phyloP scores from a whole-genome alignment of 2,797 vertebrate species.

The Sebastes hubbsi region DNA sequence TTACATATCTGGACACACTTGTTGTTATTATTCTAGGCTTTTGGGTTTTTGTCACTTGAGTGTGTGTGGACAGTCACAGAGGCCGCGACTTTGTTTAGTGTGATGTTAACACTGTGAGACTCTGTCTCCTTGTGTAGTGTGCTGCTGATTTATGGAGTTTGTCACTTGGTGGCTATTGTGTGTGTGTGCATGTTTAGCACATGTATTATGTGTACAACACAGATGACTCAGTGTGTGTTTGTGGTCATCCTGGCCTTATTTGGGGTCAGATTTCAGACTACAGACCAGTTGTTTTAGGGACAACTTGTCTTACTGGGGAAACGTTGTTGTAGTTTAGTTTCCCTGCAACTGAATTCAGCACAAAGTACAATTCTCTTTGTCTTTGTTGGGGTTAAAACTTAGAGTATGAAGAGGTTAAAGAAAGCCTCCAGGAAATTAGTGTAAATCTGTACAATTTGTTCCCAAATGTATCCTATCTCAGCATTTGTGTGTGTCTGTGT shows the following conservation, averaged over 20 bases:
- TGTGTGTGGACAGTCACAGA: conserved; percentile 44
- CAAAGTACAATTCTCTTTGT: not conserved
- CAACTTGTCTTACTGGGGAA: not conserved
- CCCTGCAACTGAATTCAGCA: not conserved
- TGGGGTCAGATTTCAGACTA: not conserved
- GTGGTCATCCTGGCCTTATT: not conserved
- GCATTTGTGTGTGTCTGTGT: not conserved
- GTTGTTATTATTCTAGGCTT: not conserved
- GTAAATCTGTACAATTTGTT: conserved; percentile 1
- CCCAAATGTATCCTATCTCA: not conserved
- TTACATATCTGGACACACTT: not conserved
- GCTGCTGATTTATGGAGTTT: conserved; percentile 62
- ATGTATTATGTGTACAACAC: not conserved
- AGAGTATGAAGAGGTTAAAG: conserved; percentile 1
- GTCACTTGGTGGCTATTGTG: conserved; percentile 47
- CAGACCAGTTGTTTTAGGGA: not conserved
- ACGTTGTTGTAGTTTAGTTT: not conserved
- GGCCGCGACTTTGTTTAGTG: conserved; percentile 48
- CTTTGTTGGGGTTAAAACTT: not conserved
- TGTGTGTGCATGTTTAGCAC: conserved; percentile 24
- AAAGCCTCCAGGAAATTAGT: not conserved
- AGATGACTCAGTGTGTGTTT: conserved; percentile 7
- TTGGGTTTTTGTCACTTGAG: conserved; percentile 25
- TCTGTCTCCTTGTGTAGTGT: conserved; percentile 57
- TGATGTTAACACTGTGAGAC: conserved; percentile 71